These are phyloP conservation scores for Dolichopus griseipennis DNA, from an alignment of 2,888 invertebrate genomes.

Conservation along the genomic window DNA sequence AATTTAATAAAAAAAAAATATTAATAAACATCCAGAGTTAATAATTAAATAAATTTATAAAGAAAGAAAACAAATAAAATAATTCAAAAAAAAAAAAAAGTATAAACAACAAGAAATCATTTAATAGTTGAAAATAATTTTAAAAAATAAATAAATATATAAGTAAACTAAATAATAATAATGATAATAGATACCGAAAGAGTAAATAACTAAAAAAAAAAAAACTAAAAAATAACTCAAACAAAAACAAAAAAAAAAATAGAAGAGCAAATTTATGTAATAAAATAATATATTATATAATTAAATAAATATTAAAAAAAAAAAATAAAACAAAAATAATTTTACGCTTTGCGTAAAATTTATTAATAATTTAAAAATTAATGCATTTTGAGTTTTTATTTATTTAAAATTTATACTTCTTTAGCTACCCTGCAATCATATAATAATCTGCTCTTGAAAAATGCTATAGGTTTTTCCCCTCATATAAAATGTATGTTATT, in stretches of 20 bases:
- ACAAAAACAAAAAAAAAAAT: conserved; percentile 8
- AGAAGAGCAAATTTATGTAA: no score
- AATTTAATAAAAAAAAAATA: conserved; percentile 9
- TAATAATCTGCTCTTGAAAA: no score
- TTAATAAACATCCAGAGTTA: conserved; percentile 19
- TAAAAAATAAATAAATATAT: conserved; percentile 13
- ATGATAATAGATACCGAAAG: conserved; percentile 18
- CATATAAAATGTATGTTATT: no score
- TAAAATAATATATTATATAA: neutral
- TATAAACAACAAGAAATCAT: neutral
- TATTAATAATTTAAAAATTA: neutral
- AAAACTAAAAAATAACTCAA: neutral
- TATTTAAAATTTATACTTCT: no score
- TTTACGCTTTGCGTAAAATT: neutral
- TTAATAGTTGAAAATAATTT: conserved; percentile 20
- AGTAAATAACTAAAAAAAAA: conserved; percentile 14
- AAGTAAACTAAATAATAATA: conserved; percentile 19
- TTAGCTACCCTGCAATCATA: no score
- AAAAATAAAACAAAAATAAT: conserved; percentile 2
- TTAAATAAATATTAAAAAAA: conserved; percentile 1
- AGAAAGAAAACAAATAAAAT: conserved; percentile 11
- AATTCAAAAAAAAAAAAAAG: neutral
- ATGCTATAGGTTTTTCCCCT: no score
- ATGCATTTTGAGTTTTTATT: neutral
- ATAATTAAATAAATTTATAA: conserved; percentile 21